Base-by-base conservation (phyloP, 2,113 vertebrate genomes). In the Rhinolophus sinicus region DNA sequence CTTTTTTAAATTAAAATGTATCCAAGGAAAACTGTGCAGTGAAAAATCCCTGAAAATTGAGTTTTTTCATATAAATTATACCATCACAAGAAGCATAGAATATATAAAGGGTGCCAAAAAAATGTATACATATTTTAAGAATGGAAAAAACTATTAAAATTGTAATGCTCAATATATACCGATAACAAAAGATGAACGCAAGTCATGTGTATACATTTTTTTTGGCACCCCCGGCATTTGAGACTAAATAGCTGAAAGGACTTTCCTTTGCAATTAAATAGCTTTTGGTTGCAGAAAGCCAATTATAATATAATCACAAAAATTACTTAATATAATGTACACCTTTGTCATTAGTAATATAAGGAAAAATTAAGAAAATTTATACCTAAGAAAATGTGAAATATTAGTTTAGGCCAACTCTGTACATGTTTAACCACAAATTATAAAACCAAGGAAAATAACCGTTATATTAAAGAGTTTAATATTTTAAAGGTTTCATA, bases 361-460 rank as follows among this genome's bases (percentile, higher is more conserved):
- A 62, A 26, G 60, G 14, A 35, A 12, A 65, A 38, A 72, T 65
- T 50, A 86, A 85, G 21, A 88, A 52, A 85, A 93, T 90, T 84
- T 90, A 85, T 95, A 85, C 13, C 60, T 92, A 93, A 72, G n/a
- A 62, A 77, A 58, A 94, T 70, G 65, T 47, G 65, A 60, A 81
- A 47, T 91, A n/a, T 60, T 75, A 77, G n/a, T 88, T 95, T 77
- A 93, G 11, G n/a, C 62, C 86, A 90, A 80, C 18, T 77, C 60
- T 90, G 6, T 70, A 64, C 62, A 73, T 92, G 54, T 69, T 47
- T 92, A 70, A 95, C 19, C 60, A 90, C n/a, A 82, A 85, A 33
- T 86, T 93, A 95, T 89, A 97, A 92, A 93, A 93, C 67, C 72
- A 96, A 95, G 69, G 30, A 89, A 47, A 89, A 1, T 84, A 93